These are phyloP conservation scores for Drosophila lini DNA, from an alignment of 1,140 invertebrate species.

Conservation along the genomic window DNA sequence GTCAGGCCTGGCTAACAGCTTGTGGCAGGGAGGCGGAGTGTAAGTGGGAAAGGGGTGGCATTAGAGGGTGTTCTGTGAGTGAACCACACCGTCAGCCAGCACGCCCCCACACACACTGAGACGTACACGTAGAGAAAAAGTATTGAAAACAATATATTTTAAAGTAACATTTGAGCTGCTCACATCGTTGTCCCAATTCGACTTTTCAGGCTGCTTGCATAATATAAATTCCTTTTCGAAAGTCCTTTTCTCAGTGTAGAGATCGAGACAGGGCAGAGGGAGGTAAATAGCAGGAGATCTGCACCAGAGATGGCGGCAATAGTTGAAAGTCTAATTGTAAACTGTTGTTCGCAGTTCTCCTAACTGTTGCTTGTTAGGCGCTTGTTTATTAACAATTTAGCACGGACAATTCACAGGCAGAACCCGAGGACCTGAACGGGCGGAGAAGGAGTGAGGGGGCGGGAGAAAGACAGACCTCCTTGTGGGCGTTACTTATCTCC, in stretches of 20 bases:
- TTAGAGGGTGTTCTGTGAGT: conserved; percentile 20
- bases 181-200: no score
- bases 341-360: conserved; percentile 73
- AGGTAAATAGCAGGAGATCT: conserved; percentile 32
- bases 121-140: not conserved
- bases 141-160: not conserved
- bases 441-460: not conserved
- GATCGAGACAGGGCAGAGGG: not conserved
- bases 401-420: conserved; percentile 57
- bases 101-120: conserved; percentile 45
- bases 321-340: conserved; percentile 82
- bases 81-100: conserved; percentile 37
- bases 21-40: not conserved
- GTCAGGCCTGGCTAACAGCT: conserved; percentile 54
- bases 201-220: no score
- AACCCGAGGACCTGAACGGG: conserved; percentile 9
- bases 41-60: conserved; percentile 16
- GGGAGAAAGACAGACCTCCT: conserved; percentile 20
- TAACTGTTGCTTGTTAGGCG: conserved; percentile 78
- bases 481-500: conserved; percentile 67
- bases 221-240: not conserved
- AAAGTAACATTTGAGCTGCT: no score
- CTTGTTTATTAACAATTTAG: conserved; percentile 82
- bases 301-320: conserved; percentile 52
- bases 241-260: not conserved